Percentiles rank a stretch among this genome's conserved stretches.
These are phyloP conservation scores for Carposina sasakii DNA, from an alignment of 1,140 invertebrate species.

Conservation along the genomic window DNA sequence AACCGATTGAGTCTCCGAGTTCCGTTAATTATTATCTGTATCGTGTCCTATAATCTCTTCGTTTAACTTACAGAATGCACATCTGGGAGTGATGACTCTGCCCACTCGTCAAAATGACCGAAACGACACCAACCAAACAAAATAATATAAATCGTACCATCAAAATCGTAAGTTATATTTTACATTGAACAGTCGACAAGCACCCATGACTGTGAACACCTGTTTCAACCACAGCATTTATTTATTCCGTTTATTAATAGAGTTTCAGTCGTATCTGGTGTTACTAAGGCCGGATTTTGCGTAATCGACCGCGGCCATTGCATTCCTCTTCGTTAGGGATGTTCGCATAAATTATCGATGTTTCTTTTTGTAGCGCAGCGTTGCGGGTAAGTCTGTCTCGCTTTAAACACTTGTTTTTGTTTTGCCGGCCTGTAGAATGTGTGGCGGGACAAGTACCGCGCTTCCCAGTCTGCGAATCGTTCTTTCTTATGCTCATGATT, in stretches of 20 bases:
- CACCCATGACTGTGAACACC: slow-evolving; percentile 59
- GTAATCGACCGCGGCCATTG: slow-evolving; percentile 15
- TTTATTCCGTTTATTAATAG: slow-evolving; percentile 19
- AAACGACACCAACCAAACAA: too few species aligned
- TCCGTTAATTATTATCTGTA: too few species aligned
- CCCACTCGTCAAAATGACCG: too few species aligned
- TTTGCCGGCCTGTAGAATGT: too few species aligned
- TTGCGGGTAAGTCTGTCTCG: slow-evolving; percentile 45
- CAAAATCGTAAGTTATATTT: slow-evolving; percentile 22
- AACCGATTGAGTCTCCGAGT: too few species aligned
- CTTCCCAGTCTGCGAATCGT: slow-evolving; percentile 25
- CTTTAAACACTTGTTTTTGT: slow-evolving; percentile 64
- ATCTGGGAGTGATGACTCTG: slow-evolving; percentile 70
- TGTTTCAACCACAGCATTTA: slow-evolving; percentile 64
- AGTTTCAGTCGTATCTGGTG: slow-evolving; percentile 24
- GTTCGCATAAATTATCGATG: slow-evolving; percentile 70
- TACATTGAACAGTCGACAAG: slow-evolving; percentile 2
- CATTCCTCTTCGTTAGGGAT: slow-evolving; percentile 64
- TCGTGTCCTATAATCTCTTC: too few species aligned
- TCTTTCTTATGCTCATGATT: slow-evolving; percentile 20
- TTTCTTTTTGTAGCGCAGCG: slow-evolving; percentile 46
- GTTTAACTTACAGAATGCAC: slow-evolving; percentile 61
- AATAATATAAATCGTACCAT: too few species aligned
- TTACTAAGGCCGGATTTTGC: slow-evolving; percentile 28
- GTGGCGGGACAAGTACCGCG: slow-evolving; percentile 39